Evolutionary conservation across 2,888 invertebrate species (phyloP).

Genomic region (Apodemia hepburni): DNA sequence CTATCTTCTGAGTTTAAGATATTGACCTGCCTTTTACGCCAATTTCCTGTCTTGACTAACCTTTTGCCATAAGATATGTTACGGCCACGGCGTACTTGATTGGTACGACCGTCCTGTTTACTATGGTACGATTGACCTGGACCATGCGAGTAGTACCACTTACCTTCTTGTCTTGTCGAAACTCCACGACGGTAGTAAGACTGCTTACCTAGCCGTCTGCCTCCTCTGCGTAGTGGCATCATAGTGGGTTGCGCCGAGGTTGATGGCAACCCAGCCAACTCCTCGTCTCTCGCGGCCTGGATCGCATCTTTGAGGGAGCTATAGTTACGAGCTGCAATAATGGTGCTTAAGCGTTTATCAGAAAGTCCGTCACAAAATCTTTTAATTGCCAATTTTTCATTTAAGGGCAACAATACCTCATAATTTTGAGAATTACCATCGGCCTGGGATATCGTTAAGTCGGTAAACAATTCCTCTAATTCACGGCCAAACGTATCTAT

Average conservation of each 20-base stretch:
- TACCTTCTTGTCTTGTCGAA: no score
- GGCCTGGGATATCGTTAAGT: no score
- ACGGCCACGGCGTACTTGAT: not conserved
- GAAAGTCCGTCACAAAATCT: no score
- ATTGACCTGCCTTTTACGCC: conserved; percentile 6
- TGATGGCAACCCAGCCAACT: conserved; percentile 1
- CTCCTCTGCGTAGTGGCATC: not conserved
- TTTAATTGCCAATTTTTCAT: no score
- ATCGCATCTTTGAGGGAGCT: not conserved
- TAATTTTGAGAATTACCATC: no score
- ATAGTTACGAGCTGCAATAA: not conserved
- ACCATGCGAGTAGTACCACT: no score
- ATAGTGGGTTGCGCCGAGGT: not conserved
- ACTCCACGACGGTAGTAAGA: not conserved
- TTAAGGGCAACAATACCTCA: no score
- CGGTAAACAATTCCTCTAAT: not conserved
- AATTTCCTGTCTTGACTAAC: conserved; percentile 3
- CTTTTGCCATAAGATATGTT: conserved; percentile 5
- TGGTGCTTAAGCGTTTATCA: no score
- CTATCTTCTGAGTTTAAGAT: not conserved
- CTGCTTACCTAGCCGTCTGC: not conserved
- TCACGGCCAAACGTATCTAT: not conserved
- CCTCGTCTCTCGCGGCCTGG: not conserved
- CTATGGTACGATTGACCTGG: no score
- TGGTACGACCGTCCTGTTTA: no score